phyloP scores from a whole-genome alignment of 1,140 invertebrate species.

The Bombus sylvicola region DNA sequence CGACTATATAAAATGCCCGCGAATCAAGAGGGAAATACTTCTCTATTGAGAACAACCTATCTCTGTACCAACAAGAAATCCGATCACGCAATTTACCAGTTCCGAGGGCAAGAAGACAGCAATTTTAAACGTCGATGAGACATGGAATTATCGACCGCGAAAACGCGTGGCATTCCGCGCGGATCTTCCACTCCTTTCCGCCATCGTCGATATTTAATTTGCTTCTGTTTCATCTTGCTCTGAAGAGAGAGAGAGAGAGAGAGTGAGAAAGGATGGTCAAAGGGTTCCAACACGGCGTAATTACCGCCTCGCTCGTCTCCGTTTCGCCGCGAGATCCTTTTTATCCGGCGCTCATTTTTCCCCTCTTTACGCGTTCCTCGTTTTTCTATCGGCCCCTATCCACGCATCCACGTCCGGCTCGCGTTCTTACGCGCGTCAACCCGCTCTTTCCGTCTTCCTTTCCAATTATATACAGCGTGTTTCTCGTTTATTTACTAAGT shows the following conservation, averaged over 20 bases:
- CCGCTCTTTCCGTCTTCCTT: conserved; percentile 32
- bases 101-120: neutral
- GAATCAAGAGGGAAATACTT: too few relatives aligned
- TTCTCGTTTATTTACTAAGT: conserved; percentile 67
- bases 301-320: conserved; percentile 5
- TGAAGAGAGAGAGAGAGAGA: neutral
- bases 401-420: conserved; percentile 10
- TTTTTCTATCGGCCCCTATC: conserved; percentile 16
- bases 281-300: conserved; percentile 10
- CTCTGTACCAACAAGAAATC: neutral
- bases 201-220: neutral
- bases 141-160: conserved; percentile 12
- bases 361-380: conserved; percentile 22
- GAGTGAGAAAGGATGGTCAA: neutral
- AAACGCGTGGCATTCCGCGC: conserved; percentile 44
- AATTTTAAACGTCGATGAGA: conserved; percentile 6
- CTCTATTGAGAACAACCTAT: too few relatives aligned
- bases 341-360: conserved; percentile 23
- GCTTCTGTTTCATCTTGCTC: neutral
- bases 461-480: conserved; percentile 51
- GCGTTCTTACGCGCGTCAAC: conserved; percentile 28
- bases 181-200: neutral
- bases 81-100: neutral
- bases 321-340: conserved; percentile 31
- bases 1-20: too few relatives aligned